Percentiles rank a stretch among this genome's conserved stretches.
Evolutionary conservation across 2,113 vertebrate species (phyloP).

Genomic region (Nesoenas mayeri): DNA sequence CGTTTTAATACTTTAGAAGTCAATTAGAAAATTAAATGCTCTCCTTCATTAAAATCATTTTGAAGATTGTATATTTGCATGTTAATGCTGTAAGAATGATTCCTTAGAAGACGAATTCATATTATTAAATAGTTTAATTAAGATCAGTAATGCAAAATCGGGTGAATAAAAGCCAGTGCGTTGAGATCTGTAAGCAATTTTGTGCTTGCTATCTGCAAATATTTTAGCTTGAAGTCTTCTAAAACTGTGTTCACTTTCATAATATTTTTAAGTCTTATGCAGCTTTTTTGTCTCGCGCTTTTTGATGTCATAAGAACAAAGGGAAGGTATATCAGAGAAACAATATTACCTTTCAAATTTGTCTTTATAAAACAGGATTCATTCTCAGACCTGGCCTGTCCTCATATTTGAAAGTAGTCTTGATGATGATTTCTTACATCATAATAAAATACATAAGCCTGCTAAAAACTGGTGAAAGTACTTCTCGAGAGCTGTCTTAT

Average conservation of each 20-base stretch:
- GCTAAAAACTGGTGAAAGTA: neutral
- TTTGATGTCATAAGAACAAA: neutral
- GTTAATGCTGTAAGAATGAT: slow-evolving; percentile 39
- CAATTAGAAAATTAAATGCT: slow-evolving; percentile 53
- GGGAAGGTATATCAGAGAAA: neutral
- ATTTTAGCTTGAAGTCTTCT: slow-evolving; percentile 21
- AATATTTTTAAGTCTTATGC: neutral
- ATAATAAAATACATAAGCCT: neutral
- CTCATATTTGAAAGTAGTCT: neutral
- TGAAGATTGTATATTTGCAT: slow-evolving; percentile 34
- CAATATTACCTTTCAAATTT: neutral
- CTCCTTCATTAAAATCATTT: slow-evolving; percentile 27
- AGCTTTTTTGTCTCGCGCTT: neutral
- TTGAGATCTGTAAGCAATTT: neutral
- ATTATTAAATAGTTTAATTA: slow-evolving; percentile 50
- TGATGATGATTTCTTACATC: neutral
- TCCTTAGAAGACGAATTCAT: slow-evolving; percentile 7
- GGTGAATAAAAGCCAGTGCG: neutral
- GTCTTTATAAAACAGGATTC: neutral
- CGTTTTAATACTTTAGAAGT: slow-evolving; percentile 20
- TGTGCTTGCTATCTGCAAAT: slow-evolving; percentile 1
- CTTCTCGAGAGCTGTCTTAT: neutral
- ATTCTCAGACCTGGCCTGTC: neutral
- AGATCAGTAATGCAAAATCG: slow-evolving; percentile 34
- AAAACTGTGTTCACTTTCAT: neutral